A percentile compares a stretch with the other conserved stretches of the same genome.
Evolutionary conservation across 2,888 invertebrate species (phyloP).

Genomic region (Phortica magna): DNA sequence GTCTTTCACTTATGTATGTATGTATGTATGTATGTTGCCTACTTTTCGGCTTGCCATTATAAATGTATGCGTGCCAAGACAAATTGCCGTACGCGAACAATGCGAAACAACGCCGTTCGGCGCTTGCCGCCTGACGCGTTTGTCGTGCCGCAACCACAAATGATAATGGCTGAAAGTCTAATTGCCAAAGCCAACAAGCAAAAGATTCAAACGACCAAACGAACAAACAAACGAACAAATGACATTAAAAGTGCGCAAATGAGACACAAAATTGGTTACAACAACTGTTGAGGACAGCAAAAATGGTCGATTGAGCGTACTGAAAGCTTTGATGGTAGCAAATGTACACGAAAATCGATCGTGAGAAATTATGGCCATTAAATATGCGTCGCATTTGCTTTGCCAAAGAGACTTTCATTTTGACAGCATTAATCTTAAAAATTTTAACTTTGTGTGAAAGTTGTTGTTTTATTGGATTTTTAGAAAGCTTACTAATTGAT

Average conservation of each 20-base stretch:
- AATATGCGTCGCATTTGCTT: too few relatives aligned
- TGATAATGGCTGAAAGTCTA: conserved; percentile 29
- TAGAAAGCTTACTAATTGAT: too few relatives aligned
- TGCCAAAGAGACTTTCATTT: too few relatives aligned
- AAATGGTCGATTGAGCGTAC: background rate
- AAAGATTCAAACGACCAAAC: background rate
- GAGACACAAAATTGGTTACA: background rate
- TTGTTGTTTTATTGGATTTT: too few relatives aligned
- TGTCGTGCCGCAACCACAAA: conserved; percentile 19
- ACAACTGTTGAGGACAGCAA: background rate
- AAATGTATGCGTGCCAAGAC: conserved; percentile 51
- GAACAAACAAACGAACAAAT: conserved; percentile 2
- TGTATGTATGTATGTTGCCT: conserved; percentile 61
- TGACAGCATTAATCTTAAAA: too few relatives aligned
- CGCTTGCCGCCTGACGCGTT: background rate
- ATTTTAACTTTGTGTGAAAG: too few relatives aligned
- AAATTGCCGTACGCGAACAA: conserved; percentile 44
- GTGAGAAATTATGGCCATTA: too few relatives aligned
- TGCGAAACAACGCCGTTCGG: conserved; percentile 22
- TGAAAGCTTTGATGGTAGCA: too few relatives aligned
- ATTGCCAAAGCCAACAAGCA: conserved; percentile 32
- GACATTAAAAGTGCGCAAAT: background rate
- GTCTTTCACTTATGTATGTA: background rate
- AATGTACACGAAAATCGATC: too few relatives aligned
- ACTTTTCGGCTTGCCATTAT: conserved; percentile 51